Evolutionary conservation across 1,140 invertebrate genomes (phyloP), one percentile per base, ranked within the genome.

Genomic region (Telenomus remus): DNA sequence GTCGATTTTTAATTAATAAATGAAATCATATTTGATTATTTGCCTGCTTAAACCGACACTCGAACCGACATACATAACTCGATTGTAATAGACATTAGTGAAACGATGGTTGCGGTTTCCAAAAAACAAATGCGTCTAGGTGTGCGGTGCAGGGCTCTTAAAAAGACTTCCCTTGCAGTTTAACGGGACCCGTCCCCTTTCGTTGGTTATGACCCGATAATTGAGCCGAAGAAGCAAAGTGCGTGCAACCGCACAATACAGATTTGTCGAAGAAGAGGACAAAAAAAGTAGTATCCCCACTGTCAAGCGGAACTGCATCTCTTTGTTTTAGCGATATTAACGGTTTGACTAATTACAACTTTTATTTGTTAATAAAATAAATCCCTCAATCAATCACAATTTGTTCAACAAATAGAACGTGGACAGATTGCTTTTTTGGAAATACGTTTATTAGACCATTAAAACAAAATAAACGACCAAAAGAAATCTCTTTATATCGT

Each of bases 141-240:
- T 14, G 34, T 16, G 12, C 12, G 44, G 11, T 9, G 47, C 57
- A 4, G 37, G 63, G 56, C 63, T 71, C 68, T 72, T 71, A 57
- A 77, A 68, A 6, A 49, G 63, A 71, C 57, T 59, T 63, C 63
- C 68, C 56, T 71, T 63, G 57, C 16, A 71, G 33, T 72, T 77
- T 77, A 72, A 77, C 68, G 75, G 75, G 69, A 72, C 69, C 72
- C 48, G 57, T 27, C 47, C 59, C 59, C 48, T 69, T 60, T 76
- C 71, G 19, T 27, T 27, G 19, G 19, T 69, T 64, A 71, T 69
- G 44, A 9, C 66, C 8, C 56, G 51, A 61, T 66, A 76, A 76
- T 72, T 69, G 68, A 64, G 42, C 49, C 14, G 19, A 47, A 69
- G 64, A 71, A 60, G 57, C 50, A 72, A 63, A 59, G 47, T 68